These are phyloP conservation scores for Oncorhynchus keta DNA, from an alignment of 2,113 vertebrate genomes.

Conservation along the genomic window DNA sequence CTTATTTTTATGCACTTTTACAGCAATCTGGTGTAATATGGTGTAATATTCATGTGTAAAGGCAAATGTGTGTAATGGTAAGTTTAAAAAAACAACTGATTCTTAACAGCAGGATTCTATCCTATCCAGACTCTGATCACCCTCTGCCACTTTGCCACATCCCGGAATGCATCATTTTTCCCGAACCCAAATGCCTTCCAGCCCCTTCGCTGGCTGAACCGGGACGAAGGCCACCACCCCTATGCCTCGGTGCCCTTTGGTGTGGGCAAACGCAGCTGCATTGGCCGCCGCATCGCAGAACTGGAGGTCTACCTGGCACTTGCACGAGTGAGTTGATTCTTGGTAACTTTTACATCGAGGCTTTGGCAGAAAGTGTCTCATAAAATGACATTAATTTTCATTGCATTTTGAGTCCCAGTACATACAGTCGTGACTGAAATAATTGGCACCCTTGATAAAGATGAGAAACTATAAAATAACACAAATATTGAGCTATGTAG, in stretches of 20 bases:
- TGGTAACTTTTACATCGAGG: neutral
- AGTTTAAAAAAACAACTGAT: neutral
- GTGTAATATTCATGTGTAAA: neutral
- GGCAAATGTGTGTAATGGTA: neutral
- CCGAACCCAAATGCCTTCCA: slow-evolving; percentile 77
- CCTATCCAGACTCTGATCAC: slow-evolving; percentile 84
- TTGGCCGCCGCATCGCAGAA: slow-evolving; percentile 87
- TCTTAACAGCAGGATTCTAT: neutral
- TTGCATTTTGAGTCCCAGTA: too few relatives aligned
- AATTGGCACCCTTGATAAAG: too few relatives aligned
- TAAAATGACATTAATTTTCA: too few relatives aligned
- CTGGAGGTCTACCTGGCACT: slow-evolving; percentile 87
- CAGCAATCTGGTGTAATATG: neutral
- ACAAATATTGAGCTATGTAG: too few relatives aligned
- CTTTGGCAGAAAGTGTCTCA: too few relatives aligned
- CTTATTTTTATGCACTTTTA: neutral
- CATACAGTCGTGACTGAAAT: too few relatives aligned
- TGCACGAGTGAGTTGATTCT: slow-evolving; percentile 70
- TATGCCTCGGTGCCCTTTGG: slow-evolving; percentile 90
- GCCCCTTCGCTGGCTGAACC: slow-evolving; percentile 83
- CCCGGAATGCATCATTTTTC: slow-evolving; percentile 82
- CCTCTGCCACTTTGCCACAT: slow-evolving; percentile 88
- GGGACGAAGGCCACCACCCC: slow-evolving; percentile 74
- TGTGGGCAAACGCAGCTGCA: slow-evolving; percentile 89
- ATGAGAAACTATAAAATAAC: too few relatives aligned